These are phyloP conservation scores for Lingula anatina DNA, from an alignment of 2,888 invertebrate genomes.

Conservation along the genomic window DNA sequence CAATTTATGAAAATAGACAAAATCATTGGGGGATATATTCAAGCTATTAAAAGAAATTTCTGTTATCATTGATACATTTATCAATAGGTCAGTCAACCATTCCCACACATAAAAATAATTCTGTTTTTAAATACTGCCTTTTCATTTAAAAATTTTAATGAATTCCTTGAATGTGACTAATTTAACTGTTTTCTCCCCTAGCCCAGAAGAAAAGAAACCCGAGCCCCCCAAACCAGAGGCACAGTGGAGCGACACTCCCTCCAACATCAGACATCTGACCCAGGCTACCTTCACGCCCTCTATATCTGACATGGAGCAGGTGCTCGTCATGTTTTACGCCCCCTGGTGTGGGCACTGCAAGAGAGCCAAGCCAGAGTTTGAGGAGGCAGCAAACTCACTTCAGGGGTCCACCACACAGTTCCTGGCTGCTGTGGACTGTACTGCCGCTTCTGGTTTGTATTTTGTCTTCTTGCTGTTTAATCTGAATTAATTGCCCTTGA, in stretches of 20 bases:
- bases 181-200: no score
- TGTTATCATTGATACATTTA: no score
- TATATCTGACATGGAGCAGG: slow-evolving; percentile 74
- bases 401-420: slow-evolving; percentile 53
- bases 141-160: no score
- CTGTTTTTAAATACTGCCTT: no score
- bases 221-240: slow-evolving; percentile 66
- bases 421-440: slow-evolving; percentile 80
- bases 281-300: slow-evolving; percentile 65
- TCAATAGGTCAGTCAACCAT: no score
- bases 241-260: slow-evolving; percentile 69
- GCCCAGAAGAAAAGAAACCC: no score
- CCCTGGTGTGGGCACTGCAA: slow-evolving; percentile 80
- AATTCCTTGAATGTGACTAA: no score
- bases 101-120: no score
- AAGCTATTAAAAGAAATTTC: no score
- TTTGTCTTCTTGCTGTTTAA: neutral
- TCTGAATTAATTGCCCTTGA: neutral
- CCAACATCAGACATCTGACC: slow-evolving; percentile 70
- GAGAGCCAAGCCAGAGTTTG: slow-evolving; percentile 73
- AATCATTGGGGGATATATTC: no score
- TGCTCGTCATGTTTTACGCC: slow-evolving; percentile 82
- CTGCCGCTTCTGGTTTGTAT: slow-evolving; percentile 49
- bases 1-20: no score
- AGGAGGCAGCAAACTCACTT: slow-evolving; percentile 72